Base-by-base conservation (phyloP, 1,140 invertebrate species). In the Nasonia vitripennis region DNA sequence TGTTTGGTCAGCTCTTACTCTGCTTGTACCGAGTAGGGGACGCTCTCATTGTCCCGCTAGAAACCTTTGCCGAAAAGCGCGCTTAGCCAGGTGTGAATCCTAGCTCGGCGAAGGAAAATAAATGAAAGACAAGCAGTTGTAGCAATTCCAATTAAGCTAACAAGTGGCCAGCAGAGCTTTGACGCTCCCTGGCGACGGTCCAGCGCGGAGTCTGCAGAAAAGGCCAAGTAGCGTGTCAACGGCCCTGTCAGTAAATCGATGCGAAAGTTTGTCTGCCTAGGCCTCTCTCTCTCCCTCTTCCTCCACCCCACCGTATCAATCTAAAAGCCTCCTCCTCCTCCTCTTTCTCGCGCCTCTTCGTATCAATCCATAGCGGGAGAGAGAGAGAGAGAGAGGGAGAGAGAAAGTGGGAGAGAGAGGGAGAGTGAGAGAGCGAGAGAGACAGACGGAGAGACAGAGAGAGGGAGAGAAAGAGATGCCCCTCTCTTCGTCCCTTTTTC, bases 241-340 rank as follows among this genome's bases (percentile, higher is more conserved):
- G 87, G 87, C 84, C 86, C 88, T 87, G 87, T 89, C 86, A 86
- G 87, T 87, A 88, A 87, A 89, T 89, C 87, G 87, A 88, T 89
- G 88, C 85, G 88, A 88, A 88, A 88, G 86, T 87, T 84, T 87
- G 78, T 82, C 87, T 51, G 85, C 62, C 82, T 82, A 86, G 77
- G 68, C 78, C 78, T 81, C 83, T 86, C 77, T 86, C 77, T 83
- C 81, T 87, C 88, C 77, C 75, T 89, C 85, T 37, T 37, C 34
- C 27, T 73, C 70, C 88, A 51, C 88, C 81, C 80, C 37, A 9
- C 31, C 68, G 55, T 48, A 81, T 81, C 80, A 55, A 71, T 73
- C 78, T 68, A 67, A 78, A 78, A 5, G 51, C 17, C n/a, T 68
- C 12, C 31, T 20, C 48, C 14, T 14, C 20, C 55, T 17, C 5